These are phyloP conservation scores for Nerophis lumbriciformis DNA, from an alignment of 2,113 vertebrate species.

Conservation along the genomic window DNA sequence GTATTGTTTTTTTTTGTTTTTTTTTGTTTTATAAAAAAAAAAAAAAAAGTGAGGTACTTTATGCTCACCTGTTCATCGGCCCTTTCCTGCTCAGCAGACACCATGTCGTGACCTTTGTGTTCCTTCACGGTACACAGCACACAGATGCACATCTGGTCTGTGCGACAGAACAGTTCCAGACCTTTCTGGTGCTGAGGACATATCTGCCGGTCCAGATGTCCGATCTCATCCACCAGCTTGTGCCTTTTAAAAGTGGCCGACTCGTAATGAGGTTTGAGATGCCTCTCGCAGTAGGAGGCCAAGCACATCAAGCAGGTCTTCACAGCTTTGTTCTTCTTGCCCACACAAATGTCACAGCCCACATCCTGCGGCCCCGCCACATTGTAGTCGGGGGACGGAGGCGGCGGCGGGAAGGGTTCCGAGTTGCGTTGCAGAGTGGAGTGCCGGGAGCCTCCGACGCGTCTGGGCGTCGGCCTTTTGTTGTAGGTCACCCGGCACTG, in stretches of 20 bases:
- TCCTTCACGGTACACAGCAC: constrained; percentile 76
- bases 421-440: constrained; percentile 43
- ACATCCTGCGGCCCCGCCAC: constrained; percentile 69
- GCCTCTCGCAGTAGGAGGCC: constrained; percentile 85
- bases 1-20: no score
- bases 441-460: constrained; percentile 46
- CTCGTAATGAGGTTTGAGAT: constrained; percentile 85
- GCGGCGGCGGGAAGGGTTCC: constrained; percentile 61
- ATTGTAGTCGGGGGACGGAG: constrained; percentile 75
- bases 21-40: no score
- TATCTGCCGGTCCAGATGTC: constrained; percentile 63
- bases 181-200: constrained; percentile 76
- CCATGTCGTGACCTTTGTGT: constrained; percentile 78
- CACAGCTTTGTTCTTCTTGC: constrained; percentile 75
- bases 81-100: constrained; percentile 74
- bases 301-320: constrained; percentile 88
- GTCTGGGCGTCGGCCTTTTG: constrained; percentile 71
- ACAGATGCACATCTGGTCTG: constrained; percentile 70
- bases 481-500: constrained; percentile 71
- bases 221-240: constrained; percentile 80
- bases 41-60: no score
- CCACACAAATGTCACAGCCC: constrained; percentile 79
- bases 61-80: constrained; percentile 69
- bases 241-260: constrained; percentile 83
- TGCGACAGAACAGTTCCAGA: constrained; percentile 76